Evolutionary conservation across 2,888 invertebrate species (phyloP).

Genomic region (Arrhopalites spinosus): DNA sequence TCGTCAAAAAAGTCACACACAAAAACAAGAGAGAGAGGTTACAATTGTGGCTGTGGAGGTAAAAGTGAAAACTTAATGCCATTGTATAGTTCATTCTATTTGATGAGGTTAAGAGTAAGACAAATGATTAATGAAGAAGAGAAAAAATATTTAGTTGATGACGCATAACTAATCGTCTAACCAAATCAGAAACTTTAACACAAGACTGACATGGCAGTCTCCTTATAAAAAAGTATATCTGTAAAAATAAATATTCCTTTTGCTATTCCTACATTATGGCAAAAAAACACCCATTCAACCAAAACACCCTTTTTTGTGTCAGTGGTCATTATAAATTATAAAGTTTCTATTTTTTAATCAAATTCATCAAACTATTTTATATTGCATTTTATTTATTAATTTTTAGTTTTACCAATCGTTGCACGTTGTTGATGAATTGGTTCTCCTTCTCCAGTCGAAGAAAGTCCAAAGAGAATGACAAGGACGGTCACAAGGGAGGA

Average conservation of each 20-base stretch:
- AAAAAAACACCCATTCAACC: no score
- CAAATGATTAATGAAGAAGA: not conserved
- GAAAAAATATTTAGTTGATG: not conserved
- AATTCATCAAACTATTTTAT: no score
- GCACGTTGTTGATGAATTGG: constrained; percentile 40
- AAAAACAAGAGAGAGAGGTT: not conserved
- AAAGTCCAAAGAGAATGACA: constrained; percentile 16
- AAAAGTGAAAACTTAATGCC: not conserved
- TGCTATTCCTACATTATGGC: no score
- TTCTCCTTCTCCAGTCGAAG: constrained; percentile 32
- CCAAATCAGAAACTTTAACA: not conserved
- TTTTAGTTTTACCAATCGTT: constrained; percentile 41
- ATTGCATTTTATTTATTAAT: not conserved
- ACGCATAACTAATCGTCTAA: not conserved
- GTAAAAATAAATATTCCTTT: no score
- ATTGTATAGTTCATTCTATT: not conserved
- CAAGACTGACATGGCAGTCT: not conserved
- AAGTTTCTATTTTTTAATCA: no score
- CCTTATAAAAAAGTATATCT: no score
- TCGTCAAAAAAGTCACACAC: not conserved
- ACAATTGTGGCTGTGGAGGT: not conserved
- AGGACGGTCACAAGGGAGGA: constrained; percentile 25
- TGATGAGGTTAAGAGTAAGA: not conserved
- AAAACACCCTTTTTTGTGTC: no score
- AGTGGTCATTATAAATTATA: no score